phyloP scores from a whole-genome alignment of 2,888 invertebrate species.

The Synanthedon formicaeformis region DNA sequence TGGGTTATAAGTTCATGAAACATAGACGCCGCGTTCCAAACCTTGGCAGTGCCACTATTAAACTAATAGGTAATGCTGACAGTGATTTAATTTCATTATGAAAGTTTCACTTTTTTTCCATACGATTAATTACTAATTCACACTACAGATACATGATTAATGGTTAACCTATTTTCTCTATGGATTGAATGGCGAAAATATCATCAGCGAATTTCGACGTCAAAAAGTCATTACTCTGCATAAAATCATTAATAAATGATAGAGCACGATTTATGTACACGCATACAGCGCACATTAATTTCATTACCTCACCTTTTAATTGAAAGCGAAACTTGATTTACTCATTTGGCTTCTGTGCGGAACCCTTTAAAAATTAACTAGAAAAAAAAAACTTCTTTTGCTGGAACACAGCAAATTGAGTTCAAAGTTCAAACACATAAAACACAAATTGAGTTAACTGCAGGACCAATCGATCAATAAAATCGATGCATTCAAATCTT shows the following conservation, averaged over 20 bases:
- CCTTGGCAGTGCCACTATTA: no score
- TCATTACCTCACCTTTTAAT: conserved; percentile 13
- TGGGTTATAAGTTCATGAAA: no score
- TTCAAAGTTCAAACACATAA: not conserved
- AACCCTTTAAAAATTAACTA: conserved; percentile 20
- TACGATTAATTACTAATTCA: no score
- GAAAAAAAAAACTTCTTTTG: conserved; percentile 10
- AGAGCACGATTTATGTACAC: not conserved
- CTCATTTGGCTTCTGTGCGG: conserved; percentile 18
- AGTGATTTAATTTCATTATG: no score
- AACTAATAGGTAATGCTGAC: no score
- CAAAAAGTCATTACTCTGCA: not conserved
- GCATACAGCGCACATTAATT: not conserved
- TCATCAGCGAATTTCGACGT: not conserved
- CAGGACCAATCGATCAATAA: conserved; percentile 54
- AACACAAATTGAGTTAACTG: conserved; percentile 1
- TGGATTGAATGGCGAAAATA: conserved; percentile 4
- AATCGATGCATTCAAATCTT: conserved; percentile 47
- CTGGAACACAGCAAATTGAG: not conserved
- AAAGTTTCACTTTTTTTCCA: no score
- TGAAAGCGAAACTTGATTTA: conserved; percentile 17
- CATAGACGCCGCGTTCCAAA: no score
- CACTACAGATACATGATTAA: no score
- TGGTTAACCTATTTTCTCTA: conserved; percentile 3
- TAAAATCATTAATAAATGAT: not conserved